Evolutionary conservation across 2,113 vertebrate genomes (phyloP), one percentile per base, ranked within the genome.

Genomic region (Apaloderma vittatum): DNA sequence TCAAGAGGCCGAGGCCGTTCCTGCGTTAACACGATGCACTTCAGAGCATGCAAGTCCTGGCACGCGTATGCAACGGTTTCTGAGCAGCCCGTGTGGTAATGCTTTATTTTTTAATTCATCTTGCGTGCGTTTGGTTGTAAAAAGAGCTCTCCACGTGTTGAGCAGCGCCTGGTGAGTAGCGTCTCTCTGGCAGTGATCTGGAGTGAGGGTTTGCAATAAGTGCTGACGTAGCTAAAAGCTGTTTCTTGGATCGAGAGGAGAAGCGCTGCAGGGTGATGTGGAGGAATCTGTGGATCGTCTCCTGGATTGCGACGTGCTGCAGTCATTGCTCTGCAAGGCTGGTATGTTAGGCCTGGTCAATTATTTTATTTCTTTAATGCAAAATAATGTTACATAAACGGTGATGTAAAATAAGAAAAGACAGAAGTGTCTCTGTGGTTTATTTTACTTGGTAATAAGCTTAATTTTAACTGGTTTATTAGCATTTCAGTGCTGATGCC

Each of bases 361-460:
- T 30, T 71, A 24, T 78, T 90, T 72, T 68, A 85, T 67, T 92
- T 75, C 72, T 84, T 12, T 94, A 36, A 78, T 24, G 46, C 45
- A 91, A 77, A 94, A 72, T 87, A 87, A 76, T 74, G 43, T 93
- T 93, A 86, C 34, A 45, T 77, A 85, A 75, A 87, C 75, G n/a
- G 45, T 20, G 40, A 23, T 82, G 65, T 29, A 74, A 87, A 90
- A 43, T 79, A 65, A 73, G 62, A 86, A 82, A 92, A 94, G 32
- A 49, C 52, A 43, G 36, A 85, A 81, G 16, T 67, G 30, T 78
- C 76, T 91, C 52, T 72, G 48, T 66, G 86, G 57, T 88, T 96
- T 88, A 94, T 97, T 97, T 95, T 94, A 84, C 83, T 92, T 95
- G 80, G 70, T 97, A 95, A 96, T 95, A 91, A 89, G 88, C 88